Base-by-base conservation (phyloP, 2,797 vertebrate species). In the Microchirus variegatus region DNA sequence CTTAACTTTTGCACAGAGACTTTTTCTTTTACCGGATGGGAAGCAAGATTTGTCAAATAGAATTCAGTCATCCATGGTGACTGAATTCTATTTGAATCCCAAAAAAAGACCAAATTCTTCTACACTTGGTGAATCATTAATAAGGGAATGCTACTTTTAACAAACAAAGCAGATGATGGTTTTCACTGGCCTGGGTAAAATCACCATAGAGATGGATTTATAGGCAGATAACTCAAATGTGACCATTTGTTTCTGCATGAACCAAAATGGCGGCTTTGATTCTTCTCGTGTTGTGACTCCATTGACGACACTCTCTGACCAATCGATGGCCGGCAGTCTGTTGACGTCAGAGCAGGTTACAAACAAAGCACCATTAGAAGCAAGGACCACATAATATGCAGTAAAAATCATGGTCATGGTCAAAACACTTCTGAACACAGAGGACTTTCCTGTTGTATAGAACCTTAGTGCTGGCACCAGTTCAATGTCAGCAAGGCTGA, bases 81-180 rank as follows among this genome's bases (percentile, higher is more conserved):
- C 55, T 59, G 56, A 78, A 82, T 80, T 67, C 53, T 63, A 72
- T 81, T 83, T 76, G 65, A 82, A 77, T 79, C 52, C 47, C 70
- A 44, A 75, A 80, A 75, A 80, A 68, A 77, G 59, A 77, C 82
- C 73, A 58, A 70, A 52, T 61, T 72, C 49, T 63, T 60, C 67
- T 48, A 51, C 43, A 53, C 54, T 73, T 54, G 19, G 63, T 82
- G 65, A 83, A 83, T 83, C 78, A 81, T 80, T 86, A 86, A 86
- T 83, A 75, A 65, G 78, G 59, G 77, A 77, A 68, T 65, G 59
- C 63, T 80, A 68, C 82, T 80, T 75, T 62, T 63, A 49, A 77
- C n/a, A 73, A 66, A 43, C 42, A 61, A 77, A 63, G 74, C 67
- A 81, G 73, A 73, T 72, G 35, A 66, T 59, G 41, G 67, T 73